A percentile compares a stretch with the other conserved stretches of the same genome.
phyloP scores from a whole-genome alignment of 2,888 invertebrate genomes.

The Lysandra coridon region DNA sequence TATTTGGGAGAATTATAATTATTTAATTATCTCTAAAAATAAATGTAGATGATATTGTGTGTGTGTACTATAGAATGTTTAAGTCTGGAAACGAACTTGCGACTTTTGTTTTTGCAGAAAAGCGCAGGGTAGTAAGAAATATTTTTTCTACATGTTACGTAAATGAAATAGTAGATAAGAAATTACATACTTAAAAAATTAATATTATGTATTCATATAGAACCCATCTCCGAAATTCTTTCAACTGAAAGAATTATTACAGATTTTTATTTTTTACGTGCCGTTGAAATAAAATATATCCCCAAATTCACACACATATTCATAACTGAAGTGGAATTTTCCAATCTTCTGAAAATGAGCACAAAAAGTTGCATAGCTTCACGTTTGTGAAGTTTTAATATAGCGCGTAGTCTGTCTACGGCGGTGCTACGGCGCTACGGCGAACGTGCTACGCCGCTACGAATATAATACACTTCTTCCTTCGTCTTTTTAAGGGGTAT shows the following conservation, averaged over 20 bases:
- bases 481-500: too few species aligned
- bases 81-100: too few species aligned
- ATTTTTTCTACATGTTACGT: too few species aligned
- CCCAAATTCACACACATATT: too few species aligned
- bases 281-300: too few species aligned
- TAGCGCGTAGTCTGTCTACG: background rate
- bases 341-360: background rate
- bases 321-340: background rate
- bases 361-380: background rate
- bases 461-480: background rate
- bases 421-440: background rate
- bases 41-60: too few species aligned
- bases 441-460: conserved; percentile 4
- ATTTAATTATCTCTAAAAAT: background rate
- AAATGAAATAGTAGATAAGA: too few species aligned
- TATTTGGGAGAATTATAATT: background rate
- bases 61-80: too few species aligned
- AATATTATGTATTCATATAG: background rate
- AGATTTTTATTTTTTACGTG: too few species aligned
- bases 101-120: too few species aligned
- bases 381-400: background rate
- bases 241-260: background rate
- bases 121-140: background rate
- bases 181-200: too few species aligned
- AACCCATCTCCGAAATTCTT: background rate